Base-by-base conservation (phyloP, 1,140 invertebrate genomes). In the Venustaconcha ellipsiformis region DNA sequence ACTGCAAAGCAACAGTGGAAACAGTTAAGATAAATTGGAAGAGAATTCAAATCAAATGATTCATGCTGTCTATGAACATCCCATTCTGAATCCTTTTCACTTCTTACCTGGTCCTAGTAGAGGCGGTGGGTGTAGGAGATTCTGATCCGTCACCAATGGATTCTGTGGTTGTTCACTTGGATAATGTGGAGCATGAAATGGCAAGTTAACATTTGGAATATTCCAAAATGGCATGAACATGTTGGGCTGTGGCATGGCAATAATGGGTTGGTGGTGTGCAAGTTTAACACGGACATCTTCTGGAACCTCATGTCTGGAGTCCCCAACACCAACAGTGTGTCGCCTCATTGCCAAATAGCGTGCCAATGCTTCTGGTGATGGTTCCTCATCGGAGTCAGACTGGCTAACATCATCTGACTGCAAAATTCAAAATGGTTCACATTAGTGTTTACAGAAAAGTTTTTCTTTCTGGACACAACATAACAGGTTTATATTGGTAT, bases 281-380 rank as follows among this genome's bases (percentile, higher is more conserved):
- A 88, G 85, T 83, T 86, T 88, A 59, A 84, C 79, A 63, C 86
- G 83, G 6, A 83, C 77, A 72, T 91, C 89, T 83, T 91, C 88
- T 84, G 94, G 82, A 37, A 85, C 83, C 78, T 95, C 94, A 84
- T 95, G 95, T 1, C 94, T 92, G 65, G 94, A 93, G 91, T 97
- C 95, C 12, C 96, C 96, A 13, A 96, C 96, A 6, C 97, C 96
- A 18, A 98, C 96, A 0, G 97, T 98, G 87, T 98, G 96, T 67
- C 96, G 92, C 72, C 96, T 91, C 65, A 94, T 93, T 2, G 92
- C 91, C 72, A 91, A 86, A 79, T 91, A 91, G 13, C 88, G 78
- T 8, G 86, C 88, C 55, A 90, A 69, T 11, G 89, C 89, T 74
- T 90, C 89, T 0, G 88, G 88, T 14, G 84, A 88, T 4, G 89